These are phyloP conservation scores for Dicycla oo DNA, from an alignment of 2,888 invertebrate species.

Conservation along the genomic window DNA sequence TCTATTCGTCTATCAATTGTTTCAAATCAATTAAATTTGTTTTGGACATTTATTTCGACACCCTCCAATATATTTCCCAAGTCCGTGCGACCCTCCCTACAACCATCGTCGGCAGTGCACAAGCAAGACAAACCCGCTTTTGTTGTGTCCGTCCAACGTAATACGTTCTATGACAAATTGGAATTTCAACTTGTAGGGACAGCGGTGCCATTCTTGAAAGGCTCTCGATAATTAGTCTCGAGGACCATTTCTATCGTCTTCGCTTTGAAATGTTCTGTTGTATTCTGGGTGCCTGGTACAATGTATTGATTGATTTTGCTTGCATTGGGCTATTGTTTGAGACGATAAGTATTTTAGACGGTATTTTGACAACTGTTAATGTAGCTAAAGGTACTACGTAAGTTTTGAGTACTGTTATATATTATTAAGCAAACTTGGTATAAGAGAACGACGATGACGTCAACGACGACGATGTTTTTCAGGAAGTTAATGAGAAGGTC, in stretches of 20 bases:
- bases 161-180: slow-evolving; percentile 85
- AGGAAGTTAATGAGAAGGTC: no score
- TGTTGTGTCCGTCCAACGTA: slow-evolving; percentile 73
- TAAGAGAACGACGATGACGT: neutral
- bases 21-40: neutral
- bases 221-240: slow-evolving; percentile 65
- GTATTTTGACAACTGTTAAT: neutral
- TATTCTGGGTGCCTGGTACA: slow-evolving; percentile 33
- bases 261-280: slow-evolving; percentile 42
- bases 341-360: neutral
- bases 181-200: slow-evolving; percentile 77
- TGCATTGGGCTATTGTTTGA: slow-evolving; percentile 22
- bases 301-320: slow-evolving; percentile 45
- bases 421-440: neutral
- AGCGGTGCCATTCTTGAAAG: slow-evolving; percentile 66
- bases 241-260: slow-evolving; percentile 39
- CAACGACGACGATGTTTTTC: neutral
- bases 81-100: slow-evolving; percentile 24
- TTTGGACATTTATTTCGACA: slow-evolving; percentile 1
- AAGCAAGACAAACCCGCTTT: slow-evolving; percentile 67
- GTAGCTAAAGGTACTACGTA: neutral
- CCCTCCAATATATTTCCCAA: slow-evolving; percentile 20
- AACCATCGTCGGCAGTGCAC: slow-evolving; percentile 20
- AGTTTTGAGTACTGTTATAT: neutral
- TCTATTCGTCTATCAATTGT: neutral